Percentiles rank a stretch among this genome's conserved stretches.
Conservation (phyloP, 2,113 vertebrate species). For the Cheilinus undulatus region DNA sequence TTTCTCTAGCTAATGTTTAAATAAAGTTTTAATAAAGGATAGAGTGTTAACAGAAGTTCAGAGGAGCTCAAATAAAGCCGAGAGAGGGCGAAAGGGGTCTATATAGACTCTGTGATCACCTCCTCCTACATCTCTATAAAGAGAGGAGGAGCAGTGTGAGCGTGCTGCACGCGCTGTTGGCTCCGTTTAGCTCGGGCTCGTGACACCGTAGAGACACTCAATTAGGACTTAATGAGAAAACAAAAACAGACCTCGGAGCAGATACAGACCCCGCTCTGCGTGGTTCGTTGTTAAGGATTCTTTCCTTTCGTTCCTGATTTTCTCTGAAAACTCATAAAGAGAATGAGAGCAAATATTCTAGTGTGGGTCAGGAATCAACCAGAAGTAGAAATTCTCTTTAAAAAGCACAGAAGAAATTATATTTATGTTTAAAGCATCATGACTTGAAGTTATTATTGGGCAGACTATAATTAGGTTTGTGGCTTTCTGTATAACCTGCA, state of each 20-base stretch:
- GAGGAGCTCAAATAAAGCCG: background rate
- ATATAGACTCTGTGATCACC: conserved; percentile 19
- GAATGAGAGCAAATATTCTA: no score
- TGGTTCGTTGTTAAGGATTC: background rate
- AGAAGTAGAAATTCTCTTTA: no score
- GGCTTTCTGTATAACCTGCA: no score
- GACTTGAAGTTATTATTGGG: no score
- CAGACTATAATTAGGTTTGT: no score
- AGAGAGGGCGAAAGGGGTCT: background rate
- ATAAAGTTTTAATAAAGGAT: background rate
- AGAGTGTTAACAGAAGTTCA: background rate
- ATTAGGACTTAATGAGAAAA: conserved; percentile 42
- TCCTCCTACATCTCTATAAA: conserved; percentile 36
- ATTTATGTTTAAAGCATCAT: no score
- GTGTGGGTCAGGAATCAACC: no score
- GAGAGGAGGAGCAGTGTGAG: conserved; percentile 17
- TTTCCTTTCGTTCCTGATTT: background rate
- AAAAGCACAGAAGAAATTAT: no score
- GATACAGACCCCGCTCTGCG: conserved; percentile 1
- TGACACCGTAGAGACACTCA: conserved; percentile 34
- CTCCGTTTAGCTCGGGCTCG: conserved; percentile 24
- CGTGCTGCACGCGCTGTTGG: conserved; percentile 27
- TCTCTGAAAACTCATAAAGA: no score
- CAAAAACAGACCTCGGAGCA: background rate
- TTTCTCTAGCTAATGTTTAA: background rate